phyloP scores from a whole-genome alignment of 2,113 vertebrate species.

The Varanus salvator region DNA sequence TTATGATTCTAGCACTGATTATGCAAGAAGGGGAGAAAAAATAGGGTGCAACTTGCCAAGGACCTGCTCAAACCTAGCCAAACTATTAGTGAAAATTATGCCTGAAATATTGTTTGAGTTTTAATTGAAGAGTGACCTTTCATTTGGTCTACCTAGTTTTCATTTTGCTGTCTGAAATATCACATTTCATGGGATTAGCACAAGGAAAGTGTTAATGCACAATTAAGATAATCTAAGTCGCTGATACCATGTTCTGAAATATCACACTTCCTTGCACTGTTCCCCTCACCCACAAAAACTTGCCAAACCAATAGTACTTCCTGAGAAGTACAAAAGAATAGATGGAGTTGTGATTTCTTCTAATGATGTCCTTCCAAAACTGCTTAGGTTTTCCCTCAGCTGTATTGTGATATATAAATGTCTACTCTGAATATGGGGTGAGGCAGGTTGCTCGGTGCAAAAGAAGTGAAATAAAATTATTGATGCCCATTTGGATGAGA shows the following conservation, averaged over 20 bases:
- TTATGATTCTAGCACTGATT: too few relatives aligned
- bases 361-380: conserved; percentile 5
- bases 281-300: not conserved
- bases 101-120: not conserved
- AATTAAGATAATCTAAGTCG: not conserved
- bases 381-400: not conserved
- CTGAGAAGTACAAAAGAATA: not conserved
- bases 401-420: not conserved
- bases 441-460: not conserved
- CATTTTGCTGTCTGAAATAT: conserved; percentile 43
- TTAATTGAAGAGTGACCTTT: conserved; percentile 14
- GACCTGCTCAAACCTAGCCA: not conserved
- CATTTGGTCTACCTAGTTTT: not conserved
- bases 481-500: not conserved
- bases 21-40: too few relatives aligned
- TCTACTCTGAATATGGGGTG: not conserved
- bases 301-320: not conserved
- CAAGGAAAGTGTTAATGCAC: conserved; percentile 1
- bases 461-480: conserved; percentile 6
- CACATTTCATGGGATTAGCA: not conserved
- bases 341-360: not conserved
- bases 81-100: not conserved
- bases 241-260: conserved; percentile 15
- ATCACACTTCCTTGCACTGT: not conserved
- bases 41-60: not conserved